phyloP scores from a whole-genome alignment of 2,888 invertebrate species.

The Agrypnus murinus region DNA sequence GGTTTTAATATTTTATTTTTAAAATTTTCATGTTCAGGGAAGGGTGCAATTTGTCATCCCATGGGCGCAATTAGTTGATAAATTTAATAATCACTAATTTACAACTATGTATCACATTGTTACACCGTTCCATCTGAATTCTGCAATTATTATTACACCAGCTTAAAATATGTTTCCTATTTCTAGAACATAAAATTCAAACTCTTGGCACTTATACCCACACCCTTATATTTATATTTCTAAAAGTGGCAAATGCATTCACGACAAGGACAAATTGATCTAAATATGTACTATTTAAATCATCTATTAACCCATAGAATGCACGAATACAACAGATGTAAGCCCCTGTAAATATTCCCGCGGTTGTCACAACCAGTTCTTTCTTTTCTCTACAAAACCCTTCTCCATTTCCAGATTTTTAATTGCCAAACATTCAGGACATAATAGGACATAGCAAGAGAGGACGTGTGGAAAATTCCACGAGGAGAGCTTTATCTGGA shows the following conservation, averaged over 20 bases:
- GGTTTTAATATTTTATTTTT: too few species aligned
- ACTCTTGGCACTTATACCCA: background rate
- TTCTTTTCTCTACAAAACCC: background rate
- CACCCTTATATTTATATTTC: conserved; percentile 18
- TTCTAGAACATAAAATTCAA: background rate
- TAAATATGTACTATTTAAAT: background rate
- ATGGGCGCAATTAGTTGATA: too few species aligned
- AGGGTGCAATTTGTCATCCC: too few species aligned
- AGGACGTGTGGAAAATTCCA: conserved; percentile 21
- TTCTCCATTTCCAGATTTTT: background rate
- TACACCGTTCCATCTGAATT: too few species aligned
- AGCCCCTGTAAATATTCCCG: conserved; percentile 8
- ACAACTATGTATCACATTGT: too few species aligned
- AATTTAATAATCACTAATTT: too few species aligned
- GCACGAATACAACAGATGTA: conserved; percentile 13
- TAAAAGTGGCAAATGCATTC: background rate
- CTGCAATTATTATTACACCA: too few species aligned
- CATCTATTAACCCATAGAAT: conserved; percentile 5
- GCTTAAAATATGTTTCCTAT: background rate
- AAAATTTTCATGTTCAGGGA: too few species aligned
- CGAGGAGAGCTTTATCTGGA: conserved; percentile 6
- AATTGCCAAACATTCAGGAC: too few species aligned
- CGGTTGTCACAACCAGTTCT: background rate
- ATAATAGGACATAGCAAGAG: background rate
- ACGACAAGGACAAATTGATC: conserved; percentile 6